Conservation (phyloP, 2,797 vertebrate species). For the Pampus argenteus region DNA sequence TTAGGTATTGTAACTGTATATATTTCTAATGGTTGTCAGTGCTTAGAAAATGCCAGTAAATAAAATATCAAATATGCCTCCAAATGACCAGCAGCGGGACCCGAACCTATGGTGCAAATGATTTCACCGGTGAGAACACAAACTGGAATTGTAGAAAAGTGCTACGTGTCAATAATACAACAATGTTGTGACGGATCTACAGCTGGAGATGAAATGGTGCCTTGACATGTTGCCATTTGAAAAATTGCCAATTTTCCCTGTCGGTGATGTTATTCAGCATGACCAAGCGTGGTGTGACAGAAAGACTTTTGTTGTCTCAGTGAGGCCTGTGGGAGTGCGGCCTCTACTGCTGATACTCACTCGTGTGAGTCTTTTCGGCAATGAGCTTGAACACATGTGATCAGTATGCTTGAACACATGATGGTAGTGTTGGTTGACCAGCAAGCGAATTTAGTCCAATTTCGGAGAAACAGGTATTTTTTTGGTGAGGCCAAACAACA, state of each 20-base stretch:
- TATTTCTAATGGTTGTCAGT: not conserved
- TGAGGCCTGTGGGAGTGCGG: conserved; percentile 16
- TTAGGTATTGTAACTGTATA: not conserved
- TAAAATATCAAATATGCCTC: not conserved
- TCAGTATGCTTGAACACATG: not conserved
- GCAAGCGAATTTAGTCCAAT: not conserved
- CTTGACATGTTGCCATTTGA: conserved; percentile 53
- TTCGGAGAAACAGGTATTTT: conserved; percentile 1
- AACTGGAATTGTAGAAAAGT: conserved; percentile 15
- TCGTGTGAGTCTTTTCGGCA: conserved; percentile 14
- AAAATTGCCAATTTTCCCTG: conserved; percentile 37
- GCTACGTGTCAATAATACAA: conserved; percentile 11
- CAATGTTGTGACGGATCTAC: conserved; percentile 11
- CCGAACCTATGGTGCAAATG: not conserved
- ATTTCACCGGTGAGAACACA: conserved; percentile 13
- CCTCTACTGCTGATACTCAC: conserved; percentile 29
- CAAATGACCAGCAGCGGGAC: not conserved
- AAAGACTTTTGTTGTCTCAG: conserved; percentile 31
- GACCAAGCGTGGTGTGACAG: conserved; percentile 55
- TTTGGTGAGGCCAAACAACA: too few species aligned
- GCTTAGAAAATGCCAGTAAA: not conserved
- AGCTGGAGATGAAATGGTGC: conserved; percentile 40
- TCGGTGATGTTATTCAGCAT: conserved; percentile 43
- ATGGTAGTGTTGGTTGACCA: not conserved
- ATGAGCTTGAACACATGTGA: conserved; percentile 8